These are phyloP conservation scores for Cyprinodon variegatus DNA, from an alignment of 2,113 vertebrate species.

Conservation along the genomic window DNA sequence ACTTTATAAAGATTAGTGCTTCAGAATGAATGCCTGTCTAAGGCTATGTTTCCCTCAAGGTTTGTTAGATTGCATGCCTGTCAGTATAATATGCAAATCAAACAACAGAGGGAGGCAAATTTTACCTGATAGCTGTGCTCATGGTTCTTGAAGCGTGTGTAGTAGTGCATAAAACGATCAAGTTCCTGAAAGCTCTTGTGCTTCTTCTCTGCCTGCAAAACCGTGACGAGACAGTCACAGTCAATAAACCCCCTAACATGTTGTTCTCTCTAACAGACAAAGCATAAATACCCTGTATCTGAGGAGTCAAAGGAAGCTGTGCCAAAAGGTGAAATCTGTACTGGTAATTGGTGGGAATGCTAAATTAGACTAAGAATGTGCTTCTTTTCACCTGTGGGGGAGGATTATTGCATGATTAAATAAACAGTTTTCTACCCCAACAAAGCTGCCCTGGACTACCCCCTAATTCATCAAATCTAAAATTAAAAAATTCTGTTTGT, in stretches of 20 bases:
- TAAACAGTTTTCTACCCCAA: not conserved
- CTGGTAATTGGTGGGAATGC: slow-evolving; percentile 15
- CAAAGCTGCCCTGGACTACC: not conserved
- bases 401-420: not conserved
- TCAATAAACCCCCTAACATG: slow-evolving; percentile 29
- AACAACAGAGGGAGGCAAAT: slow-evolving; percentile 22
- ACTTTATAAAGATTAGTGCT: slow-evolving; percentile 1
- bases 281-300: slow-evolving; percentile 10
- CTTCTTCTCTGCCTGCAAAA: slow-evolving; percentile 93
- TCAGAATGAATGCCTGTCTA: not conserved
- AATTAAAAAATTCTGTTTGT: not conserved
- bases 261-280: slow-evolving; percentile 20
- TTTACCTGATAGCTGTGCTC: slow-evolving; percentile 97
- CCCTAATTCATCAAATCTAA: not conserved
- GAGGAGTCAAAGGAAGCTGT: slow-evolving; percentile 14
- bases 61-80: not conserved
- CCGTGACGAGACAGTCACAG: slow-evolving; percentile 41
- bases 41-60: not conserved
- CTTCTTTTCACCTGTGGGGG: slow-evolving; percentile 15
- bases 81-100: slow-evolving; percentile 20
- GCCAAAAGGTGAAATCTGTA: slow-evolving; percentile 24
- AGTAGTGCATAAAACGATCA: slow-evolving; percentile 99
- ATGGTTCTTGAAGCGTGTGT: slow-evolving; percentile 98
- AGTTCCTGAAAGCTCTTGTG: slow-evolving; percentile 98
- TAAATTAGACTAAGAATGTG: not conserved